Base-by-base conservation (phyloP, 2,888 invertebrate species). In the Cataglyphis cursor region DNA sequence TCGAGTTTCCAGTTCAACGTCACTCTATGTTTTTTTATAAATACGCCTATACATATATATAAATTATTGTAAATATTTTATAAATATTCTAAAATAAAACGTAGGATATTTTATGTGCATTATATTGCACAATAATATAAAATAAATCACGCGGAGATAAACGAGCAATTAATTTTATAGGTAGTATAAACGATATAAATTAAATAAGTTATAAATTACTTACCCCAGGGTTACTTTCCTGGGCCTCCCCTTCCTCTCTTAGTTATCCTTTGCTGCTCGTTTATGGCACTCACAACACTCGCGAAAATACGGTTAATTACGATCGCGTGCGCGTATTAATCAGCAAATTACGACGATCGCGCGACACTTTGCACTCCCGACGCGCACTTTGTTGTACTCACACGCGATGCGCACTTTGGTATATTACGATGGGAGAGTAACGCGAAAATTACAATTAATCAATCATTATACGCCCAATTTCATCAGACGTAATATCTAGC, bases 281-380 rank as follows among this genome's bases (percentile, higher is more conserved):
- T 51, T 51, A n/a, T 51, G n/a, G 51, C 51, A 51, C 51, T n/a
- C 51, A 48, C 48, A 51, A 48, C 51, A 51, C n/a, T 51, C 51
- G 8, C 51, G 51, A 51, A 51, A 51, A 51, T n/a, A 51, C n/a
- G n/a, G 8, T 51, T 51, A 51, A 51, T n/a, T 51, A 51, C 51
- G 51, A n/a, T 51, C n/a, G 51, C n/a, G 51, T 51, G 51, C 51
- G 51, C 51, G n/a, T n/a, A 51, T n/a, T 51, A 51, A 51, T 51
- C 51, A 51, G n/a, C 51, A n/a, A n/a, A 51, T 51, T 51, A 51
- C n/a, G n/a, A 8, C n/a, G n/a, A 51, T 51, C 51, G 51, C 51
- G 51, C 51, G 51, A 51, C 51, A 51, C 8, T 51, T 51, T 51
- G 51, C 51, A 51, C 44, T 44, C 5, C 44, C 44, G 44, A 44